A percentile compares a stretch with the other conserved stretches of the same genome.
phyloP scores from a whole-genome alignment of 2,113 vertebrate genomes.

The Mirza zaza region DNA sequence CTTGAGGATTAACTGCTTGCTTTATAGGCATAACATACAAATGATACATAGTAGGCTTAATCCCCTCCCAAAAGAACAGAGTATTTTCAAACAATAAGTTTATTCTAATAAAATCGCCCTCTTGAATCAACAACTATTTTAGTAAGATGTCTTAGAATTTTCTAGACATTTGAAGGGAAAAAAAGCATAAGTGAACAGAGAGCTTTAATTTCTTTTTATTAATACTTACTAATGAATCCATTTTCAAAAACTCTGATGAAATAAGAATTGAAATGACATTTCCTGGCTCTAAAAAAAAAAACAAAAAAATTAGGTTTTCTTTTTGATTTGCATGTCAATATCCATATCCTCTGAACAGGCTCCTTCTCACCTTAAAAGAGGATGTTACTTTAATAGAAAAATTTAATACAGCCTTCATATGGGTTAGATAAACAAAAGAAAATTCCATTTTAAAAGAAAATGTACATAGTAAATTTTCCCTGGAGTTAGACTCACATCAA shows the following conservation, averaged over 20 bases:
- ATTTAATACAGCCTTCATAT: slow-evolving; percentile 19
- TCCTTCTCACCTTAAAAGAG: slow-evolving; percentile 46
- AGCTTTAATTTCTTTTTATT: slow-evolving; percentile 49
- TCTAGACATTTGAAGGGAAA: slow-evolving; percentile 22
- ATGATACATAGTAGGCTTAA: neutral
- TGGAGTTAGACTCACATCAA: slow-evolving; percentile 34
- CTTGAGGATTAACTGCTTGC: neutral
- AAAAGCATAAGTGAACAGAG: slow-evolving; percentile 13
- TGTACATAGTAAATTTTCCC: neutral
- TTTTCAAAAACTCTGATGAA: slow-evolving; percentile 99
- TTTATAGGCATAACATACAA: neutral
- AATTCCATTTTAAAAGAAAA: slow-evolving; percentile 32
- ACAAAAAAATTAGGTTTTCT: slow-evolving; percentile 52
- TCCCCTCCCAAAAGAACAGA: neutral
- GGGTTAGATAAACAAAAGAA: slow-evolving; percentile 32
- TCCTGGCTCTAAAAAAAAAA: slow-evolving; percentile 93
- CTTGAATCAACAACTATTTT: slow-evolving; percentile 26
- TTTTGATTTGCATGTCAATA: slow-evolving; percentile 19
- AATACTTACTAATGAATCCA: slow-evolving; percentile 99
- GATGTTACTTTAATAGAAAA: slow-evolving; percentile 43
- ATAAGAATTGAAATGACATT: slow-evolving; percentile 99
- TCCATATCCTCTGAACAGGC: slow-evolving; percentile 39
- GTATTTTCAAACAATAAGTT: neutral
- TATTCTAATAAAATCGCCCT: slow-evolving; percentile 13
- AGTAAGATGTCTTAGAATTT: neutral